Conservation (phyloP, 2,113 vertebrate genomes). For the Sander lucioperca region DNA sequence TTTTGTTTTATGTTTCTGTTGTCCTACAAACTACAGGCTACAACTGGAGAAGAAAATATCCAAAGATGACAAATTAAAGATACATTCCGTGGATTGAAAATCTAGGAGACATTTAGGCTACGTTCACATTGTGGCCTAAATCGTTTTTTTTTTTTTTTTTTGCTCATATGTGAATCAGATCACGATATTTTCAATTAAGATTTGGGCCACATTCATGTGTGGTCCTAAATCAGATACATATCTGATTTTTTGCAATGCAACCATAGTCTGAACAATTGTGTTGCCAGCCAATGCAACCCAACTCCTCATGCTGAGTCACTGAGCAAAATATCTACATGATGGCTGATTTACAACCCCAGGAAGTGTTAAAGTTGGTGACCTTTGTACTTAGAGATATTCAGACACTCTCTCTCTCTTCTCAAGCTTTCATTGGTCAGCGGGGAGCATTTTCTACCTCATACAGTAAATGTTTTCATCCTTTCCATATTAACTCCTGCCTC, state of each 20-base stretch:
- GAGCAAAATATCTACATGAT: background rate
- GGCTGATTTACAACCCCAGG: slow-evolving; percentile 30
- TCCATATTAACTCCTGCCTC: slow-evolving; percentile 10
- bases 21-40: background rate
- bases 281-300: no score
- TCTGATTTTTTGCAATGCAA: no score
- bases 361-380: background rate
- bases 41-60: background rate
- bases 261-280: no score
- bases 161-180: no score
- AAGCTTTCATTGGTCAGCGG: slow-evolving; percentile 1
- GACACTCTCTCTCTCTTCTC: background rate
- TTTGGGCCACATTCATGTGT: no score
- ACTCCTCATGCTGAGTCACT: slow-evolving; percentile 18
- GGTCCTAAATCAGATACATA: no score
- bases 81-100: background rate
- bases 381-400: slow-evolving; percentile 4
- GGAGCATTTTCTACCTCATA: slow-evolving; percentile 14
- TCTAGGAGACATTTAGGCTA: no score
- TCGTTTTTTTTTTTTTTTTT: accelerated
- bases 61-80: background rate
- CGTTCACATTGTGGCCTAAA: no score
- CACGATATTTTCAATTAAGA: no score
- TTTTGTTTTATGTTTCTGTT: background rate
- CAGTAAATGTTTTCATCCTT: slow-evolving; percentile 30